A percentile compares a stretch with the other conserved stretches of the same genome.
Evolutionary conservation across 35 echinoderm and acorn worm species (phyloP).

Genomic region (Ophiothrix spiculata): DNA sequence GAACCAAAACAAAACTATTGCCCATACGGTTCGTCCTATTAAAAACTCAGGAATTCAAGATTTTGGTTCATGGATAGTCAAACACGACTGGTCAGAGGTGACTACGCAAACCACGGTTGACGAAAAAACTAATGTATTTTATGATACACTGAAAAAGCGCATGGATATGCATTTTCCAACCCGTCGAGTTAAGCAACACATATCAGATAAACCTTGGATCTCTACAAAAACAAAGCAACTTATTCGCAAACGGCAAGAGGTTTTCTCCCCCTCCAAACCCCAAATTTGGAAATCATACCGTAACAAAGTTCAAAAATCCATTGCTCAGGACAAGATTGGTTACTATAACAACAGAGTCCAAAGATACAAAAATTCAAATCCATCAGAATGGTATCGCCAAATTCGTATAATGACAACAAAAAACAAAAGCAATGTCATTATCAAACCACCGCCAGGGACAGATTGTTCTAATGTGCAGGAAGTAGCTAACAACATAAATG

Average conservation of each 20-base stretch:
- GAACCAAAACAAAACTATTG: not conserved
- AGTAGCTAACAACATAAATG: slow-evolving; percentile 48
- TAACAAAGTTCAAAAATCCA: slow-evolving; percentile 17
- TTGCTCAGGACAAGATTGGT: slow-evolving; percentile 5
- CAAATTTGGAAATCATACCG: slow-evolving; percentile 18
- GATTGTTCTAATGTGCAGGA: not conserved
- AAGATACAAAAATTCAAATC: slow-evolving; percentile 51
- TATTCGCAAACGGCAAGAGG: too few species aligned
- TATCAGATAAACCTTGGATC: too few species aligned
- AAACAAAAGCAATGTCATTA: not conserved
- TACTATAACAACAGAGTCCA: slow-evolving; percentile 36
- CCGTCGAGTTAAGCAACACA: too few species aligned
- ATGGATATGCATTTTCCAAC: too few species aligned
- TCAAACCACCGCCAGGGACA: slow-evolving; percentile 26
- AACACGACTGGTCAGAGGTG: slow-evolving; percentile 43
- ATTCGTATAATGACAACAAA: slow-evolving; percentile 47
- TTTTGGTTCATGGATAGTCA: slow-evolving; percentile 57
- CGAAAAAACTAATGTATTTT: slow-evolving; percentile 34
- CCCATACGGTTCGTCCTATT: slow-evolving; percentile 31
- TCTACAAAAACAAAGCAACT: too few species aligned
- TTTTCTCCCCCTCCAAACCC: slow-evolving; percentile 11
- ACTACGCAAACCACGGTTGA: not conserved
- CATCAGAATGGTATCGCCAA: slow-evolving; percentile 50
- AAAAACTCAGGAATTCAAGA: slow-evolving; percentile 21
- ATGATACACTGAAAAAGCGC: slow-evolving; percentile 10